Evolutionary conservation across 2,888 invertebrate species (phyloP).

Genomic region (Athalia circularis): DNA sequence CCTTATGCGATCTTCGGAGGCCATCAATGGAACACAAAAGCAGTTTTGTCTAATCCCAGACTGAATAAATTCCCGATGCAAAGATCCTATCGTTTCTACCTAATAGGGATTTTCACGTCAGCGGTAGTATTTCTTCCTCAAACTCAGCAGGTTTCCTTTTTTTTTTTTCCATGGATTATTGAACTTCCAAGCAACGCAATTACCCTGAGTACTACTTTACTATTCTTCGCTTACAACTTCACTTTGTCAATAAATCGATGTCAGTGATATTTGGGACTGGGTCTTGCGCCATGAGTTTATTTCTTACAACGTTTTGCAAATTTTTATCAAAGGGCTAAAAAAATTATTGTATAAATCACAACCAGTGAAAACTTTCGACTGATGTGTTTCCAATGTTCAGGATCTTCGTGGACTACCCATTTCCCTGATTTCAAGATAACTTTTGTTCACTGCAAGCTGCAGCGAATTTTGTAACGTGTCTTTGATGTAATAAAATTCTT

Average conservation of each 20-base stretch:
- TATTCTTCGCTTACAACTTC: neutral
- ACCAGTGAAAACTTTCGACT: too few species aligned
- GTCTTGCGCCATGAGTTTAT: neutral
- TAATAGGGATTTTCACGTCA: neutral
- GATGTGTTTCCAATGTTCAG: too few species aligned
- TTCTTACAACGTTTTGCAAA: neutral
- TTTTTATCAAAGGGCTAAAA: too few species aligned
- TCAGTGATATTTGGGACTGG: neutral
- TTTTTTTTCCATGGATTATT: neutral
- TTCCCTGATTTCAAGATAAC: too few species aligned
- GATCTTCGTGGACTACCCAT: too few species aligned
- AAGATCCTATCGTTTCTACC: constrained; percentile 5
- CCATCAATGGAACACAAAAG: too few species aligned
- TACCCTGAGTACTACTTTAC: neutral
- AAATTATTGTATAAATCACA: too few species aligned
- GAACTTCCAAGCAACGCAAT: neutral
- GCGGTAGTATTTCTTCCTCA: neutral
- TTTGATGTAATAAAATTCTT: neutral
- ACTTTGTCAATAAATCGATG: neutral
- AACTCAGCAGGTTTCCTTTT: neutral
- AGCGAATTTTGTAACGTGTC: too few species aligned
- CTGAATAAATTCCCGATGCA: neutral
- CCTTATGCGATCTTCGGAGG: neutral
- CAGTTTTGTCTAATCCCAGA: too few species aligned
- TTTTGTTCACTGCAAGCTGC: too few species aligned